A percentile compares a stretch with the other conserved stretches of the same genome.
These are phyloP conservation scores for Tokudaia tokunoshimensis DNA, from an alignment of 2,797 vertebrate genomes.

Conservation along the genomic window DNA sequence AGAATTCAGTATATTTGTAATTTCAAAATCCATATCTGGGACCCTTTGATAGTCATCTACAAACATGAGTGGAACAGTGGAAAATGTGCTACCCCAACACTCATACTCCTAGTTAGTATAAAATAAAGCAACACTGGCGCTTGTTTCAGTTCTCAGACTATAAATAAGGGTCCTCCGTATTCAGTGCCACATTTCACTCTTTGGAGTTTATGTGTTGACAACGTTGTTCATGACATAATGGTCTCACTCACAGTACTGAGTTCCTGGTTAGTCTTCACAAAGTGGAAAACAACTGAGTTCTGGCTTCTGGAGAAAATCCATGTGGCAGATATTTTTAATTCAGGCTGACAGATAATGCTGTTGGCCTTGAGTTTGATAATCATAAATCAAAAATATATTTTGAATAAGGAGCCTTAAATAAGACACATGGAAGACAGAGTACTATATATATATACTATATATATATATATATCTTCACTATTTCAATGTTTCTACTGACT, in stretches of 20 bases:
- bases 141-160: not conserved
- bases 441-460: not conserved
- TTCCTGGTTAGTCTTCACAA: not conserved
- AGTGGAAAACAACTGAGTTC: not conserved
- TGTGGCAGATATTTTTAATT: not conserved
- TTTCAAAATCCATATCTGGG: not conserved
- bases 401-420: not conserved
- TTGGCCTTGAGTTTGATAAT: not conserved
- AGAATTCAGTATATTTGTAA: not conserved
- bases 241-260: not conserved
- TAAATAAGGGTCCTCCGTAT: not conserved
- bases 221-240: not conserved
- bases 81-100: not conserved
- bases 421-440: not conserved
- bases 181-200: not conserved
- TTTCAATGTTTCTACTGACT: not conserved
- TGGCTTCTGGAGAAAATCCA: not conserved
- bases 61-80: not conserved
- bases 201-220: not conserved
- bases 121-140: not conserved
- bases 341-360: not conserved
- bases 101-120: not conserved
- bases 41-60: not conserved
- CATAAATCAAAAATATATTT: not conserved
- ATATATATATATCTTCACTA: not conserved